Evolutionary conservation across 2,888 invertebrate genomes (phyloP).

Genomic region (Rhamphomyia laevipes): DNA sequence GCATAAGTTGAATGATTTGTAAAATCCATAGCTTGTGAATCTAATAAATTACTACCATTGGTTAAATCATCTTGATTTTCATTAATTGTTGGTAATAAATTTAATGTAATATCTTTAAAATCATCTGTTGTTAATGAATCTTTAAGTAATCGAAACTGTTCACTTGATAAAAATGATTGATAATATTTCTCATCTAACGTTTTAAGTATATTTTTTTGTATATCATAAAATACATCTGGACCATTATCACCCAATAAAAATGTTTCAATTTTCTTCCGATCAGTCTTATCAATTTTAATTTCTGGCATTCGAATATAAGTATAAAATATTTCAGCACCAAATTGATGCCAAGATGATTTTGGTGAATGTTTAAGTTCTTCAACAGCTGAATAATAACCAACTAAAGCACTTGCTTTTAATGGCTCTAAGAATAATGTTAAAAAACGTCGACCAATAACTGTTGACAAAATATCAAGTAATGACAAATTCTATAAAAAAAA

Average conservation of each 20-base stretch:
- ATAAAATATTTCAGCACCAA: slow-evolving; percentile 86
- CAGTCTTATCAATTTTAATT: slow-evolving; percentile 68
- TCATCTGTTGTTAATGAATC: slow-evolving; percentile 35
- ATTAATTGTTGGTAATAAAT: slow-evolving; percentile 23
- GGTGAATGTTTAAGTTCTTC: slow-evolving; percentile 71
- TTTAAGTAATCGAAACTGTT: slow-evolving; percentile 58
- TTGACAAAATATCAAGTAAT: slow-evolving; percentile 60
- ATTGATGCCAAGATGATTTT: slow-evolving; percentile 67
- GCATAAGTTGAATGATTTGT: slow-evolving; percentile 75
- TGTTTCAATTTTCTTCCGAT: slow-evolving; percentile 74
- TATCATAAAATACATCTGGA: slow-evolving; percentile 78
- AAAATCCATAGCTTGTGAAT: slow-evolving; percentile 44
- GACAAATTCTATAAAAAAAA: slow-evolving; percentile 50
- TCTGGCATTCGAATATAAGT: slow-evolving; percentile 73
- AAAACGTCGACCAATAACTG: slow-evolving; percentile 66
- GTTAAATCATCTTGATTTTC: slow-evolving; percentile 27
- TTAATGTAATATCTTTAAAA: slow-evolving; percentile 35
- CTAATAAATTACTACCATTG: slow-evolving; percentile 16
- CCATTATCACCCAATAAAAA: slow-evolving; percentile 80
- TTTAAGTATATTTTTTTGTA: slow-evolving; percentile 67
- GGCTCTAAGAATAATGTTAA: slow-evolving; percentile 72
- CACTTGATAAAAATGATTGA: slow-evolving; percentile 76
- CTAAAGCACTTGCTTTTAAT: slow-evolving; percentile 69
- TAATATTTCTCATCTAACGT: slow-evolving; percentile 80
- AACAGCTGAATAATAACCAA: slow-evolving; percentile 77